These are phyloP conservation scores for Drosophila nigrodunni DNA, from an alignment of 1,140 invertebrate species.

Conservation along the genomic window DNA sequence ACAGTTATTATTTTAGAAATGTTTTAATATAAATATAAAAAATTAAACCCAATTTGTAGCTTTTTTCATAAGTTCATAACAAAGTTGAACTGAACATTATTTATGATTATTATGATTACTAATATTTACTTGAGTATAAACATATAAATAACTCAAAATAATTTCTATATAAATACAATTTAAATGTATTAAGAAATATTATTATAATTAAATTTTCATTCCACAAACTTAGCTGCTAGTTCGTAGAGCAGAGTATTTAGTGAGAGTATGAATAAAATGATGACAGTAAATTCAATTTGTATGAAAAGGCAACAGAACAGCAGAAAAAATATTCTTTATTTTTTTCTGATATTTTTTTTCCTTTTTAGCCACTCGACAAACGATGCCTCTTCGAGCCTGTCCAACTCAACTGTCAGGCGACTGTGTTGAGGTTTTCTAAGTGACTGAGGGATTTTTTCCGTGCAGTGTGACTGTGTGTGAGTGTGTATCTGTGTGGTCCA, in stretches of 20 bases:
- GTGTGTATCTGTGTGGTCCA: constrained; percentile 61
- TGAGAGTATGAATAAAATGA: constrained; percentile 37
- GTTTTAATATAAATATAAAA: too few relatives aligned
- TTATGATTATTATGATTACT: too few relatives aligned
- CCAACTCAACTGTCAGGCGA: constrained; percentile 60
- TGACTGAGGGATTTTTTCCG: constrained; percentile 1
- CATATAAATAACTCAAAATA: too few relatives aligned
- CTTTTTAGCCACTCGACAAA: constrained; percentile 54
- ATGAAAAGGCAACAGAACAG: constrained; percentile 45
- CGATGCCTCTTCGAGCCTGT: constrained; percentile 53
- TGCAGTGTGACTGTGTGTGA: background rate
- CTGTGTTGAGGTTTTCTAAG: constrained; percentile 37
- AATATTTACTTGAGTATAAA: too few relatives aligned
- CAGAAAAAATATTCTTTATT: constrained; percentile 27
- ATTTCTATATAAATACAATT: too few relatives aligned
- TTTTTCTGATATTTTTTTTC: constrained; percentile 26
- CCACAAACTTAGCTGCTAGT: background rate
- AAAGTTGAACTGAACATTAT: too few relatives aligned
- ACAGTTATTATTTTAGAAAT: too few relatives aligned
- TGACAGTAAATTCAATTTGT: constrained; percentile 60
- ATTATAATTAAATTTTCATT: background rate
- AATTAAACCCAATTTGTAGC: too few relatives aligned
- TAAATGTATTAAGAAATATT: too few relatives aligned
- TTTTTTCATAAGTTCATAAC: too few relatives aligned
- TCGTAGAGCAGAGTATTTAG: background rate